Percentiles rank a stretch among this genome's conserved stretches.
These are phyloP conservation scores for Entosphenus tridentatus DNA, from an alignment of 2,113 vertebrate species.

Conservation along the genomic window DNA sequence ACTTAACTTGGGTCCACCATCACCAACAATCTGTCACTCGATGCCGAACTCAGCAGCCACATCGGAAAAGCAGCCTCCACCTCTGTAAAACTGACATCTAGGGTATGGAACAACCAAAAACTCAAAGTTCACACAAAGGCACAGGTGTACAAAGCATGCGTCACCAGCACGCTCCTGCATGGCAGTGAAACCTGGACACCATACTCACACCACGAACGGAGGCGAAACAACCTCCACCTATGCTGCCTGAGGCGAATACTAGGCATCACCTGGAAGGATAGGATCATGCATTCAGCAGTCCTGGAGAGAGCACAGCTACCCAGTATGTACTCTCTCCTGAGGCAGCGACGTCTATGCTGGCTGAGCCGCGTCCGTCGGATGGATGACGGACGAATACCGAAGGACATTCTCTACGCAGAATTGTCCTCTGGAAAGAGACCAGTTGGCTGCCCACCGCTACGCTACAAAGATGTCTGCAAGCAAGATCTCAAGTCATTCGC, in stretches of 20 bases:
- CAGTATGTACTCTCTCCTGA: neutral
- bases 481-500: neutral
- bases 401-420: neutral
- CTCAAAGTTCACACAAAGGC: neutral
- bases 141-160: neutral
- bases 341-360: neutral
- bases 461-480: neutral
- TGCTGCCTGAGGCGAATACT: neutral
- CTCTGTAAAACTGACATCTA: neutral
- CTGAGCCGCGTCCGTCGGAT: neutral
- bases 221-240: neutral
- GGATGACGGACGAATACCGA: neutral
- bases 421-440: neutral
- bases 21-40: neutral
- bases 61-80: neutral
- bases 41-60: conserved; percentile 2
- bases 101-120: neutral
- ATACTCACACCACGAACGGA: neutral
- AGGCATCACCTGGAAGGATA: neutral
- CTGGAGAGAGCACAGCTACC: neutral
- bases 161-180: neutral
- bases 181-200: neutral
- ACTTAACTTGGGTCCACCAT: neutral
- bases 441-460: neutral
- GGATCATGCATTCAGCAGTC: neutral